phyloP scores from a whole-genome alignment of 2,797 vertebrate genomes.

The Labeo calbasu region DNA sequence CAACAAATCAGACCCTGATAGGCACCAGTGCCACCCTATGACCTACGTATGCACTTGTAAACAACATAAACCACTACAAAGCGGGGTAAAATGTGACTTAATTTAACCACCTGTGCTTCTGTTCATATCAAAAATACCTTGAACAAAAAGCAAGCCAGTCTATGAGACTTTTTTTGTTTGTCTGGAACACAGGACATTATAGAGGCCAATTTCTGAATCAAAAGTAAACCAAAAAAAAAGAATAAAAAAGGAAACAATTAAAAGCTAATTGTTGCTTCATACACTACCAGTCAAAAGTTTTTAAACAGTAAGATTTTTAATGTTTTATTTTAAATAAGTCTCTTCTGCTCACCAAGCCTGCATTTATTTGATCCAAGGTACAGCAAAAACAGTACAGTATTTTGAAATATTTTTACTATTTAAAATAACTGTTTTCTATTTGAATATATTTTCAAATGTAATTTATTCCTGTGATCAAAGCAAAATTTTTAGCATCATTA shows the following conservation, averaged over 20 bases:
- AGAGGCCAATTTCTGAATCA: neutral
- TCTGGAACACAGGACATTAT: neutral
- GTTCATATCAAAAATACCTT: neutral
- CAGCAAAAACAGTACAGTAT: no score
- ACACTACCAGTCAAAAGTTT: no score
- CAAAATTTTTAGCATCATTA: no score
- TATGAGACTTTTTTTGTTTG: neutral
- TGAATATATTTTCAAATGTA: no score
- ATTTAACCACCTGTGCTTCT: conserved; percentile 17
- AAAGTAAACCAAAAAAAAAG: neutral
- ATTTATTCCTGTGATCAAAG: no score
- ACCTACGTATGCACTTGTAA: conserved; percentile 10
- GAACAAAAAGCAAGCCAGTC: neutral
- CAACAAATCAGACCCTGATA: conserved; percentile 22
- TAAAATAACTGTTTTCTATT: no score
- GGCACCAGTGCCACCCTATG: neutral
- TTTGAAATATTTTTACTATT: no score
- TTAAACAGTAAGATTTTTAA: no score
- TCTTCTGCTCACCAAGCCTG: no score
- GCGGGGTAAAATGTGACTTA: neutral
- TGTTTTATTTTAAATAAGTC: no score
- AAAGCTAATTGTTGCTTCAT: neutral
- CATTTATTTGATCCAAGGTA: no score
- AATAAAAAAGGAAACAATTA: neutral
- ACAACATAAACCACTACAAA: conserved; percentile 25